Evolutionary conservation across 2,797 vertebrate genomes (phyloP).

Genomic region (Sebastes nivosus): DNA sequence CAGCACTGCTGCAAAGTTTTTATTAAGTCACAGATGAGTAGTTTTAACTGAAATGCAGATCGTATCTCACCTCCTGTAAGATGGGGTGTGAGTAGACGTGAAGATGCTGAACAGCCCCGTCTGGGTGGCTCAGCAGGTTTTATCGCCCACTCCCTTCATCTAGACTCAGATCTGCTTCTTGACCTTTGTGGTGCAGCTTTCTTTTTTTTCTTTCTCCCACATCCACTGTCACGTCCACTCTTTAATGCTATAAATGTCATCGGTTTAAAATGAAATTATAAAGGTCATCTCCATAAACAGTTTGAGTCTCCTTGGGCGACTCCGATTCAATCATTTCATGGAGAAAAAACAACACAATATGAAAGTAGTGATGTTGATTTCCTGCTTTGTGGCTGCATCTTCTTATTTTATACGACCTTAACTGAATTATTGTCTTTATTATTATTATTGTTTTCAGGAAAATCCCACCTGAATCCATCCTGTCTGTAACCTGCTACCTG

Average conservation of each 20-base stretch:
- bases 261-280: not conserved
- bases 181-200: constrained; percentile 25
- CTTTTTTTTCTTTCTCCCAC: not conserved
- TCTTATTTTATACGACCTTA: not conserved
- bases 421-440: not conserved
- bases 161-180: constrained; percentile 88
- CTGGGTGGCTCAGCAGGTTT: constrained; percentile 26
- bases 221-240: not conserved
- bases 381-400: not conserved
- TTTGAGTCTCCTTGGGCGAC: constrained; percentile 1
- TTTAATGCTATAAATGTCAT: constrained; percentile 24
- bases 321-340: not conserved
- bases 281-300: constrained; percentile 32
- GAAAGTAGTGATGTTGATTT: not conserved
- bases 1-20: too few species aligned
- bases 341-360: not conserved
- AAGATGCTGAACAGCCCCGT: not conserved
- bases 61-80: too few species aligned
- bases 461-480: not conserved
- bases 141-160: constrained; percentile 79
- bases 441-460: not conserved
- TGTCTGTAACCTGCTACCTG: not conserved
- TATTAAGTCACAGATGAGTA: too few species aligned
- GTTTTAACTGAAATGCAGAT: too few species aligned
- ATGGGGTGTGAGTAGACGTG: not conserved